These are phyloP conservation scores for Auanema sp. DNA, from an alignment of 2,888 invertebrate species.

Conservation along the genomic window DNA sequence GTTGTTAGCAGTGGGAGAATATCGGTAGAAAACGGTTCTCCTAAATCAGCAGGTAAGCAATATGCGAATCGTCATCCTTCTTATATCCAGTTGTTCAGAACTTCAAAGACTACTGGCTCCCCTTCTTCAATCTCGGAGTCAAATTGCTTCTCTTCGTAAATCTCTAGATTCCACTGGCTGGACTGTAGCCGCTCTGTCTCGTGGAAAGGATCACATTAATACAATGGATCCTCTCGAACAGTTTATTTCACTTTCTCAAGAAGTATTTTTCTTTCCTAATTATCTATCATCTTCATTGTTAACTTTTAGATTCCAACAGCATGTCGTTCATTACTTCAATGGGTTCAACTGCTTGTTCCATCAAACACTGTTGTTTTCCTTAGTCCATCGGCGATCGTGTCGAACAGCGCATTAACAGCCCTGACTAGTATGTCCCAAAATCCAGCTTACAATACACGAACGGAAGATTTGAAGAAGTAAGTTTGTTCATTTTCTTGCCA, in stretches of 20 bases:
- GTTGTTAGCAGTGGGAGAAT: slow-evolving; percentile 45
- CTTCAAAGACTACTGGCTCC: slow-evolving; percentile 28
- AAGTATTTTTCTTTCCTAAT: slow-evolving; percentile 60
- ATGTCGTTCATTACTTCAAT: slow-evolving; percentile 84
- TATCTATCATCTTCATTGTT: not conserved
- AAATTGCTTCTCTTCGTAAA: slow-evolving; percentile 70
- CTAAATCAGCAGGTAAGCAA: slow-evolving; percentile 31
- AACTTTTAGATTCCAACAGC: slow-evolving; percentile 76
- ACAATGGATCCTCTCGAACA: slow-evolving; percentile 74
- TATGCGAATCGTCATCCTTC: not conserved
- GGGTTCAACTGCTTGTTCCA: slow-evolving; percentile 72
- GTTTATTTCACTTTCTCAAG: slow-evolving; percentile 82
- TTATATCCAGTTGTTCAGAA: slow-evolving; percentile 16
- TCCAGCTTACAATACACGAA: slow-evolving; percentile 1
- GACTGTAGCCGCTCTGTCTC: slow-evolving; percentile 74
- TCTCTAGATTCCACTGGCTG: slow-evolving; percentile 80
- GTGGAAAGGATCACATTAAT: slow-evolving; percentile 65
- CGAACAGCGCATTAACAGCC: not conserved
- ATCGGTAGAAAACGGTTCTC: slow-evolving; percentile 33
- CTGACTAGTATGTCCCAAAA: not conserved
- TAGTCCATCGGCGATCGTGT: slow-evolving; percentile 7
- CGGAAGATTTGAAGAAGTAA: slow-evolving; percentile 1
- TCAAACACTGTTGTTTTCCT: slow-evolving; percentile 20
- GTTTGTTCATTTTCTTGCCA: not conserved
- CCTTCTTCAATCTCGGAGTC: slow-evolving; percentile 22